Base-by-base conservation (phyloP, 2,113 vertebrate genomes). In the Seriola aureovittata region DNA sequence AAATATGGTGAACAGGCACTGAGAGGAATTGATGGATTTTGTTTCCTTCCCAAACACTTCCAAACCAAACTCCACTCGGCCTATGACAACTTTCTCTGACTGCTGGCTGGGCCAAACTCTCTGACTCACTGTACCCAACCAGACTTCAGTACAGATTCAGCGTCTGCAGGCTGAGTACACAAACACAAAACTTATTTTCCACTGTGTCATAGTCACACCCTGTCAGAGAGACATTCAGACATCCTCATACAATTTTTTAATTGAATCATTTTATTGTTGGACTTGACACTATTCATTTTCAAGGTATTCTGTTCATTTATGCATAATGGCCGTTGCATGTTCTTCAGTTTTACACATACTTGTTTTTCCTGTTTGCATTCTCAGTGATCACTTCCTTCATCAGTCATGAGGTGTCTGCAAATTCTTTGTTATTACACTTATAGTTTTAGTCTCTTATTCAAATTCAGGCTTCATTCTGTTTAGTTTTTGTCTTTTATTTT, bases 101-200 rank as follows among this genome's bases (percentile, higher is more conserved):
- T 58, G 59, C 71, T 52, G 29, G 4, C 65, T 32, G 3, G 60
- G 50, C 48, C 71, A 62, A 58, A 75, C 21, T 13, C 2, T 71
- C 54, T 93, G 91, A 93, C 76, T 92, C 86, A 90, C 25, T 72
- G 8, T 66, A 16, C 6, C 81, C 88, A 71, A 68, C 50, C 81
- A 78, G 67, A 77, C 73, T 13, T 65, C 29, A 46, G 46, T 8
- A 14, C 13, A 48, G 25, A 73, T 70, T 80, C 81, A 83, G 23
- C 4, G 58, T 78, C 60, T 80, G 17, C 36, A 64, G 10, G 32
- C 60, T 25, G 17, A 25, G 10, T 17, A 13, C 29, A 54, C 4
- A 8, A 40, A 36, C 10, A 50, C 36, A 79, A 54, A 36, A 29
- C 21, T 59, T 54, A 8, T 65, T 78, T 34, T 17, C 55, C 67